phyloP scores from a whole-genome alignment of 2,888 invertebrate species.

The Stenurella melanura region DNA sequence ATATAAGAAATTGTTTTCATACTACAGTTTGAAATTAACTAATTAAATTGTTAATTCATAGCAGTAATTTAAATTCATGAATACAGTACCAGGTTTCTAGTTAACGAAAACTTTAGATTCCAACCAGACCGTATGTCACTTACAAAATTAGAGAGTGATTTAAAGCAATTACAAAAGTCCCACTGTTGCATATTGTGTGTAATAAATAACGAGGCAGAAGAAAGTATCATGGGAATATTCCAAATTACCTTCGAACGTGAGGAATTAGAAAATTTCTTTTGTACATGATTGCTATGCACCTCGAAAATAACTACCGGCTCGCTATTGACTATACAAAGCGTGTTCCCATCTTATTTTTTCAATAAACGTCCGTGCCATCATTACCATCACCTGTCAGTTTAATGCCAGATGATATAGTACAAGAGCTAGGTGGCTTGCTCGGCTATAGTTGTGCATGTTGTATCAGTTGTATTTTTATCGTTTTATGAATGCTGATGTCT shows the following conservation, averaged over 20 bases:
- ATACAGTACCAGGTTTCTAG: no score
- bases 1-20: no score
- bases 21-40: no score
- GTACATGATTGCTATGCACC: not conserved
- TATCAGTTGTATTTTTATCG: no score
- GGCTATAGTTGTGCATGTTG: no score
- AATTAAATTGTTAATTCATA: no score
- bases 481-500: no score
- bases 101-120: no score
- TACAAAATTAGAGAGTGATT: not conserved
- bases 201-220: not conserved
- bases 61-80: no score
- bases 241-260: not conserved
- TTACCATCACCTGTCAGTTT: slow-evolving; percentile 10
- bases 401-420: slow-evolving; percentile 8
- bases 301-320: not conserved
- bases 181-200: not conserved
- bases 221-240: not conserved
- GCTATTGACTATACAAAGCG: not conserved
- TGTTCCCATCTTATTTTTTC: not conserved
- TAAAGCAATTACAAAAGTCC: not conserved
- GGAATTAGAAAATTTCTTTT: not conserved
- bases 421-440: no score
- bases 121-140: no score
- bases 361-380: not conserved